phyloP scores from a whole-genome alignment of 2,113 vertebrate genomes.

The Scalopus aquaticus region DNA sequence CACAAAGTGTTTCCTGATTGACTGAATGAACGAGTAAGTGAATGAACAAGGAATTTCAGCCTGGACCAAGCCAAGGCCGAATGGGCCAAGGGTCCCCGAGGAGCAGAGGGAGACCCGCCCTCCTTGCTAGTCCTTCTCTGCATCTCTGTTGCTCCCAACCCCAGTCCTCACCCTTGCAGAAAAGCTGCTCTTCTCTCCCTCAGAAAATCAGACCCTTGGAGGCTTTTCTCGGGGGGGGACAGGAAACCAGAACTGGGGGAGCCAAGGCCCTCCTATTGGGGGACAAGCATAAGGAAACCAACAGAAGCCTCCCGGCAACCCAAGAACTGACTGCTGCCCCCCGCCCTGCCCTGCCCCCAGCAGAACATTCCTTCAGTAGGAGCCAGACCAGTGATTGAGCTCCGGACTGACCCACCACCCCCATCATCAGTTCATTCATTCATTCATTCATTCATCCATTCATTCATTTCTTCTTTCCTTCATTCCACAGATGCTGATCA shows the following conservation, averaged over 20 bases:
- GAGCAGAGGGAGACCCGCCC: neutral
- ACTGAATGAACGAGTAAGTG: neutral
- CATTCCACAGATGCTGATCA: neutral
- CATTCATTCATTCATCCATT: neutral
- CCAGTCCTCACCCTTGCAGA: neutral
- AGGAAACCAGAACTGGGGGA: neutral
- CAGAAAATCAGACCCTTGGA: neutral
- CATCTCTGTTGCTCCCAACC: neutral
- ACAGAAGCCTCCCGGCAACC: accelerated
- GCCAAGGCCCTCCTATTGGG: neutral
- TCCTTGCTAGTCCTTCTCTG: neutral
- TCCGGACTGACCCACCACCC: neutral
- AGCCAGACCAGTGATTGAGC: neutral
- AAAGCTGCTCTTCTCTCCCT: neutral
- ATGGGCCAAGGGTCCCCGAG: neutral
- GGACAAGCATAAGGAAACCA: neutral
- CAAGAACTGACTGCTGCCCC: neutral
- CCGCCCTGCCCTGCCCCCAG: neutral
- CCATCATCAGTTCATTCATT: accelerated
- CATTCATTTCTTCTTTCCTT: neutral
- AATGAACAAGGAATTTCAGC: neutral
- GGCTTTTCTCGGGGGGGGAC: too few relatives aligned
- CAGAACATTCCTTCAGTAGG: neutral
- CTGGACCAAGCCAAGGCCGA: neutral
- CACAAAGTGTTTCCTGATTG: neutral